phyloP scores from a whole-genome alignment of 2,888 invertebrate species.

The Tortricodes alternella region DNA sequence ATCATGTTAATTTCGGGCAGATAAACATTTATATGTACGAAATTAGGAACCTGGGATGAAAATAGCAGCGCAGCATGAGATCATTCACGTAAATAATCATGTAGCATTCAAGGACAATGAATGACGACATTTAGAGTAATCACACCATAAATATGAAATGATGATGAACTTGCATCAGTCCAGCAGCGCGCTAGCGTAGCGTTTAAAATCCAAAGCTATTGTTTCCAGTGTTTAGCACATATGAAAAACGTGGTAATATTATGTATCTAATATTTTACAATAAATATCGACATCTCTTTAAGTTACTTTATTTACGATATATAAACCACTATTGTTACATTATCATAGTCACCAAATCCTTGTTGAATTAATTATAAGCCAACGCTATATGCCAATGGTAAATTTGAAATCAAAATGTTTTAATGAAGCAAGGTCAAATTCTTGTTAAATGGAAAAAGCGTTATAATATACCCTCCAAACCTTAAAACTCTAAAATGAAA shows the following conservation, averaged over 20 bases:
- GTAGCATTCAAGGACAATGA: conserved; percentile 23
- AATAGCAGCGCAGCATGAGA: not conserved
- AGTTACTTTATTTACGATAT: not conserved
- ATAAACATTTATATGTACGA: not conserved
- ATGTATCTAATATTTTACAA: not conserved
- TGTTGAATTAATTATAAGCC: conserved; percentile 56
- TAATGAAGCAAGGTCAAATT: conserved; percentile 56
- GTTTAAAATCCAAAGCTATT: not conserved
- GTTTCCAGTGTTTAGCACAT: conserved; percentile 6
- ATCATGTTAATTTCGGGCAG: too few species aligned
- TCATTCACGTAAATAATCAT: conserved; percentile 12
- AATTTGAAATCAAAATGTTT: conserved; percentile 36
- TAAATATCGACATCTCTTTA: not conserved
- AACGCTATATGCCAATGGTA: too few species aligned
- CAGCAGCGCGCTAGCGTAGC: not conserved
- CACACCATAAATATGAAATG: conserved; percentile 11
- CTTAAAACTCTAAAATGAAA: not conserved
- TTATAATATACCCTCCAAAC: conserved; percentile 40
- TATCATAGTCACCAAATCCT: conserved; percentile 61
- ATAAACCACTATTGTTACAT: conserved; percentile 26
- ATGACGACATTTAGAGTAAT: conserved; percentile 15
- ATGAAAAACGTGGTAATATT: not conserved
- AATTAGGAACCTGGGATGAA: not conserved
- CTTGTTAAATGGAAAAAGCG: conserved; percentile 51
- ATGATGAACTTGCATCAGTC: conserved; percentile 16